These are phyloP conservation scores for Callionymus lyra DNA, from an alignment of 2,113 vertebrate species.

Conservation along the genomic window DNA sequence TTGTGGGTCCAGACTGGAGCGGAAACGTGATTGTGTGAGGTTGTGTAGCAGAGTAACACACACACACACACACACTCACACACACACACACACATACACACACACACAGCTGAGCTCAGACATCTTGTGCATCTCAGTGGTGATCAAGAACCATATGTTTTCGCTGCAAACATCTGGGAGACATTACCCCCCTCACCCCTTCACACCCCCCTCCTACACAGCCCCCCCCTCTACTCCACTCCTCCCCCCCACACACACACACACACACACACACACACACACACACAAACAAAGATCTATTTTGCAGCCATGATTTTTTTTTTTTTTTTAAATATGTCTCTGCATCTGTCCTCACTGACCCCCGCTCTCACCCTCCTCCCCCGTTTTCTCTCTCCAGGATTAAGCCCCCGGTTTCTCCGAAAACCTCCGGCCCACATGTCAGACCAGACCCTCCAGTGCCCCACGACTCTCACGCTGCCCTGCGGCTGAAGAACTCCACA, in stretches of 20 bases:
- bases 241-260: constrained; percentile 7
- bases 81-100: constrained; percentile 6
- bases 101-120: neutral
- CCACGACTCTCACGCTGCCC: too few relatives aligned
- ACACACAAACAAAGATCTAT: too few relatives aligned
- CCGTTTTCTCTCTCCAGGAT: constrained; percentile 38
- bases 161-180: constrained; percentile 10
- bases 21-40: neutral
- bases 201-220: too few relatives aligned
- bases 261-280: constrained; percentile 9
- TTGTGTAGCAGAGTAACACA: constrained; percentile 4
- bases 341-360: constrained; percentile 32
- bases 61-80: constrained; percentile 21
- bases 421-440: constrained; percentile 54
- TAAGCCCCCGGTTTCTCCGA: constrained; percentile 43
- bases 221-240: constrained; percentile 1
- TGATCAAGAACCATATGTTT: constrained; percentile 6
- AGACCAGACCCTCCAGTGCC: neutral
- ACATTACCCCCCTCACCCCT: neutral
- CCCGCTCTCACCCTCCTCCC: constrained; percentile 24
- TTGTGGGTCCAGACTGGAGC: constrained; percentile 5
- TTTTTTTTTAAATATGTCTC: constrained; percentile 1
- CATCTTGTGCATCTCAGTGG: constrained; percentile 5
- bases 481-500: too few relatives aligned
- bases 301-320: constrained; percentile 17